phyloP scores from a whole-genome alignment of 2,888 invertebrate species.

The Agrenia bidenticulata region DNA sequence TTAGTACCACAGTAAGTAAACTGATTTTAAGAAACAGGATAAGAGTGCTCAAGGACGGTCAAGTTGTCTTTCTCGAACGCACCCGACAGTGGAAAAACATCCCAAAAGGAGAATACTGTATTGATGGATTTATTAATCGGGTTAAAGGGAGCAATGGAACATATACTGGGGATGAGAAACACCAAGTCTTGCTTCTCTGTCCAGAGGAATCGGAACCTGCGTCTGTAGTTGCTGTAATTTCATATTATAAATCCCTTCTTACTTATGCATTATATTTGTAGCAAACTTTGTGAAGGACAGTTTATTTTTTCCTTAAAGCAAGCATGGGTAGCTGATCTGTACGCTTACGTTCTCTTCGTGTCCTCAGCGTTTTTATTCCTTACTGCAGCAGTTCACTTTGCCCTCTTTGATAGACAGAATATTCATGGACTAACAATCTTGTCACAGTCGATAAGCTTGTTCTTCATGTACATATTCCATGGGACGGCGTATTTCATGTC shows the following conservation, averaged over 20 bases:
- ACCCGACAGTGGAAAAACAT: slow-evolving; percentile 23
- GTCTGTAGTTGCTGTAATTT: neutral
- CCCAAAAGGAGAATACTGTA: slow-evolving; percentile 29
- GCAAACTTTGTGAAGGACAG: no score
- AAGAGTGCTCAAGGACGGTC: slow-evolving; percentile 15
- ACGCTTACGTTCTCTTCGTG: slow-evolving; percentile 18
- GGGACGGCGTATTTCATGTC: slow-evolving; percentile 28
- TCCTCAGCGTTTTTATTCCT: slow-evolving; percentile 28
- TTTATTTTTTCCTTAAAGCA: neutral
- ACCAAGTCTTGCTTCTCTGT: slow-evolving; percentile 37
- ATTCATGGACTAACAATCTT: slow-evolving; percentile 40
- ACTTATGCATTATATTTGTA: no score
- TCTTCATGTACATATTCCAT: slow-evolving; percentile 33
- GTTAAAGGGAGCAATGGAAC: slow-evolving; percentile 28
- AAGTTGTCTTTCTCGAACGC: neutral
- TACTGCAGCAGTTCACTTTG: slow-evolving; percentile 29
- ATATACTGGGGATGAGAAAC: slow-evolving; percentile 23
- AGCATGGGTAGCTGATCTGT: neutral
- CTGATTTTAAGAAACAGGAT: slow-evolving; percentile 2
- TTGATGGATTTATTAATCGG: slow-evolving; percentile 39
- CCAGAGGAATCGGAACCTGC: neutral
- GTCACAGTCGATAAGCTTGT: slow-evolving; percentile 35
- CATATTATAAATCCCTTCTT: no score
- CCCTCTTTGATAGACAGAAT: slow-evolving; percentile 35
- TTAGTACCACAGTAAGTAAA: neutral